Evolutionary conservation across 2,113 vertebrate species (phyloP).

Genomic region (Cnemophilus loriae): DNA sequence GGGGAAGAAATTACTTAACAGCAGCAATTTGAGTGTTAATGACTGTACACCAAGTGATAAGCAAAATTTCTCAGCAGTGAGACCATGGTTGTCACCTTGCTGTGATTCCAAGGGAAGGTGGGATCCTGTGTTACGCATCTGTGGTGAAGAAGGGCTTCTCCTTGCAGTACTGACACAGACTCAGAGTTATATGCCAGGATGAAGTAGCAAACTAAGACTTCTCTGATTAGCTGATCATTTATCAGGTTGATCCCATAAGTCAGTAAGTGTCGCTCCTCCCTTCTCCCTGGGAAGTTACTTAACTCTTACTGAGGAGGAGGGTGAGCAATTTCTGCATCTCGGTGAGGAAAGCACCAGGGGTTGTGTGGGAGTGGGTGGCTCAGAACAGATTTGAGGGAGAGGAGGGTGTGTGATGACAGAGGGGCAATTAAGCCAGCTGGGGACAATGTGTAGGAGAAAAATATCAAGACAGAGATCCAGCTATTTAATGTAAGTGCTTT

Average conservation of each 20-base stretch:
- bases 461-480: neutral
- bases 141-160: neutral
- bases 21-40: neutral
- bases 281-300: constrained; percentile 35
- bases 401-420: constrained; percentile 8
- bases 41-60: neutral
- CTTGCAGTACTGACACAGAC: neutral
- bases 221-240: neutral
- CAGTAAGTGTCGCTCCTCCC: neutral
- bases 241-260: neutral
- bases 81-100: neutral
- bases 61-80: neutral
- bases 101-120: neutral
- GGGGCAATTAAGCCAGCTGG: constrained; percentile 4
- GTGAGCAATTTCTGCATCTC: neutral
- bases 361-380: constrained; percentile 9
- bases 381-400: constrained; percentile 25
- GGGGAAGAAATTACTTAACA: neutral
- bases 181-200: neutral
- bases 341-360: neutral
- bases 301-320: neutral
- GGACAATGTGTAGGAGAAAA: constrained; percentile 43
- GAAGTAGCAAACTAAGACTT: neutral
- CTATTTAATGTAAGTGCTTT: constrained; percentile 1
- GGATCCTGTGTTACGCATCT: neutral